Conservation (phyloP, 2,888 invertebrate genomes). For the Leptothorax acervorum region DNA sequence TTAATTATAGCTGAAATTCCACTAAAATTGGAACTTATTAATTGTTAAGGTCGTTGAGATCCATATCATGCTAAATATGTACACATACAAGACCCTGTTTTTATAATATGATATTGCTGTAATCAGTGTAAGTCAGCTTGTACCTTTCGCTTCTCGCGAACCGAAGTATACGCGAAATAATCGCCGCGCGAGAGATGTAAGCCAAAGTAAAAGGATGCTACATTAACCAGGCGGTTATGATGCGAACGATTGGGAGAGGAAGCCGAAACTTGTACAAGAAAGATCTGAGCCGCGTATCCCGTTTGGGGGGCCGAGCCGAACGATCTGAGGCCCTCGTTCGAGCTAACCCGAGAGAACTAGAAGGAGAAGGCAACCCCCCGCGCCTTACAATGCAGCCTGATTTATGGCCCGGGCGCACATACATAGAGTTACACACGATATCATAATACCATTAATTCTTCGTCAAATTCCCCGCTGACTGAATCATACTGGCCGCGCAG, state of each 20-base stretch:
- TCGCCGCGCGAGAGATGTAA: not conserved
- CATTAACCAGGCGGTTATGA: constrained; percentile 52
- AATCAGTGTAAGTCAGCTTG: not conserved
- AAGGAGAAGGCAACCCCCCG: constrained; percentile 81
- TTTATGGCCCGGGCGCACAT: constrained; percentile 84
- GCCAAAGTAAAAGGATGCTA: constrained; percentile 62
- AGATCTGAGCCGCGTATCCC: constrained; percentile 72
- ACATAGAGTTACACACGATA: constrained; percentile 85
- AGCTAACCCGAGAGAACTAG: constrained; percentile 57
- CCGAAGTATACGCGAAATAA: constrained; percentile 22
- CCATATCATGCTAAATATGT: not conserved
- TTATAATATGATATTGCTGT: not conserved
- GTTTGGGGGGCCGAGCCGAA: constrained; percentile 78
- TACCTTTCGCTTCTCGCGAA: not conserved
- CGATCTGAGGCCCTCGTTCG: constrained; percentile 85
- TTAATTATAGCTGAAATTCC: not conserved
- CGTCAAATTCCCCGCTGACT: constrained; percentile 86
- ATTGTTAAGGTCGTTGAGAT: not conserved
- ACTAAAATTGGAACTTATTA: not conserved
- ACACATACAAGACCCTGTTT: not conserved
- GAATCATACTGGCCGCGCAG: constrained; percentile 84
- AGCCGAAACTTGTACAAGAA: constrained; percentile 68
- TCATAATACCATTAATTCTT: constrained; percentile 86
- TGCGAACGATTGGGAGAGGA: constrained; percentile 56
- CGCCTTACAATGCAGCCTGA: constrained; percentile 84